Evolutionary conservation across 2,113 vertebrate species (phyloP).

Genomic region (Onychostruthus taczanowskii): DNA sequence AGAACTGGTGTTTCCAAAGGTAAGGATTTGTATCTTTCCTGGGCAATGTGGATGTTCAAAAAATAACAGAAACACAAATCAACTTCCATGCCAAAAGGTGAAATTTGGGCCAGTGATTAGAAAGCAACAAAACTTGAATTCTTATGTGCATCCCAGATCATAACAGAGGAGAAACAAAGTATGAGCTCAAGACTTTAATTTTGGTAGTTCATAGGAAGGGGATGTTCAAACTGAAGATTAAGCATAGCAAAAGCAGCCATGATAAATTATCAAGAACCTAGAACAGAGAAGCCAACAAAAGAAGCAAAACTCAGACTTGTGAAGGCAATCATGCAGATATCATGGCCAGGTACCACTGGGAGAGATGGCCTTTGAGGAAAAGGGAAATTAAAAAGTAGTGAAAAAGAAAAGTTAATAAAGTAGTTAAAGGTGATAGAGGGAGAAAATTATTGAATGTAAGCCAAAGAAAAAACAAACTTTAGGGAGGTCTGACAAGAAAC

Average conservation of each 20-base stretch:
- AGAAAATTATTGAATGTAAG: neutral
- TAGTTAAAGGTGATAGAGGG: neutral
- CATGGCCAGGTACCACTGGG: rapidly evolving
- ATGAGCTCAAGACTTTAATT: neutral
- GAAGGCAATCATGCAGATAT: neutral
- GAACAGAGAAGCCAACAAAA: neutral
- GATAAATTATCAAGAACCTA: neutral
- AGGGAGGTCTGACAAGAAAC: neutral
- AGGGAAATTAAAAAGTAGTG: neutral
- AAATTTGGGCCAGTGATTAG: constrained; percentile 89
- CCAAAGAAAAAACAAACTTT: neutral
- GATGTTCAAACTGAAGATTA: neutral
- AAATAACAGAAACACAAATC: constrained; percentile 73
- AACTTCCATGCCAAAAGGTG: constrained; percentile 88
- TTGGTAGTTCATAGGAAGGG: neutral
- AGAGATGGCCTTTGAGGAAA: neutral
- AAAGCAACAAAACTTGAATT: constrained; percentile 77
- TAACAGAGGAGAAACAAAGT: neutral
- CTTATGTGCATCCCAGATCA: neutral
- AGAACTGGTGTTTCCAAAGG: constrained; percentile 88
- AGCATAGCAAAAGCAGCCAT: neutral
- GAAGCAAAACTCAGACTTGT: neutral
- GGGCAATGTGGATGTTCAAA: neutral
- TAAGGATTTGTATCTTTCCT: neutral
- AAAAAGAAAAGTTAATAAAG: neutral